A percentile compares a stretch with the other conserved stretches of the same genome.
phyloP scores from a whole-genome alignment of 2,888 invertebrate species.

The Merodon equestris region DNA sequence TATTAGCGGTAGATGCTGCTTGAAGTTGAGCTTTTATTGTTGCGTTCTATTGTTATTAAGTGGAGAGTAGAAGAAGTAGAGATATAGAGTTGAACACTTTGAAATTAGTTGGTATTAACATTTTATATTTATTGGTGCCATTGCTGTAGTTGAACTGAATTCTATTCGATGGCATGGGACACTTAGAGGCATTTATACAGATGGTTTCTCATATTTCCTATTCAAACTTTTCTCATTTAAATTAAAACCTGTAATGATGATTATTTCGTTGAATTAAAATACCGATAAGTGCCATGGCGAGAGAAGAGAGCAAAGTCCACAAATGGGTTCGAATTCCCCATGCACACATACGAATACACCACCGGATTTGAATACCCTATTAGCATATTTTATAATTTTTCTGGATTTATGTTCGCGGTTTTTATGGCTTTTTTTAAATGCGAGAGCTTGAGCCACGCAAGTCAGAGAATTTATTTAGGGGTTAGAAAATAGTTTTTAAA shows the following conservation, averaged over 20 bases:
- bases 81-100: constrained; percentile 37
- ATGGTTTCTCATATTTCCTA: constrained; percentile 6
- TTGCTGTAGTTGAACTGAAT: constrained; percentile 17
- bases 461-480: too few relatives aligned
- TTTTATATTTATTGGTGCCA: constrained; percentile 43
- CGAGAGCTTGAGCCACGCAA: too few relatives aligned
- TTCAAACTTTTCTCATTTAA: background rate
- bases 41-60: constrained; percentile 29
- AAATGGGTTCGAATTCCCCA: too few relatives aligned
- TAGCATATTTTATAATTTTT: too few relatives aligned
- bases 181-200: background rate
- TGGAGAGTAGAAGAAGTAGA: constrained; percentile 59
- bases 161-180: constrained; percentile 5
- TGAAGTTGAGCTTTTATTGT: background rate
- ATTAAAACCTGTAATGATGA: constrained; percentile 24
- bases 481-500: too few relatives aligned
- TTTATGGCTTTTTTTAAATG: too few relatives aligned
- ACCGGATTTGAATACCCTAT: too few relatives aligned
- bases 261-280: background rate
- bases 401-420: too few relatives aligned
- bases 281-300: too few relatives aligned
- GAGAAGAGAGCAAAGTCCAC: constrained; percentile 11
- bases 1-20: background rate
- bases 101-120: constrained; percentile 36
- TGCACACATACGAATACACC: too few relatives aligned